phyloP scores from a whole-genome alignment of 2,797 vertebrate genomes.

The Gila robusta region DNA sequence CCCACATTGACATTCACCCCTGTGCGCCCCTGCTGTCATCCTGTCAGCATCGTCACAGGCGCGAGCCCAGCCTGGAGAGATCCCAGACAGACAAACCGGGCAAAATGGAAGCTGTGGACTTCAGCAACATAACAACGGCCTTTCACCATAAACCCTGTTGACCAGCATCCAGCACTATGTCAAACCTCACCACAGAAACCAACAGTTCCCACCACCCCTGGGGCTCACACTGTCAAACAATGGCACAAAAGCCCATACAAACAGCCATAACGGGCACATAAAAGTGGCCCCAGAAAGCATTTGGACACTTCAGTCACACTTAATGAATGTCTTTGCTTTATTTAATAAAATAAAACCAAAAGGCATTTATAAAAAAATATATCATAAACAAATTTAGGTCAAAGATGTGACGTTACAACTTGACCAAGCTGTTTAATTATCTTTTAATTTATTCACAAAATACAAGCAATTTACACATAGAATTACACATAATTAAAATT shows the following conservation, averaged over 20 bases:
- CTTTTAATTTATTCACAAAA: not conserved
- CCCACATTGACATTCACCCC: constrained; percentile 79
- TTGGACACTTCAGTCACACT: constrained; percentile 5
- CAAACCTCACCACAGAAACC: constrained; percentile 50
- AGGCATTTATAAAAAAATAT: not conserved
- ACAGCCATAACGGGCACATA: constrained; percentile 7
- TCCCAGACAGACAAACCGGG: constrained; percentile 80
- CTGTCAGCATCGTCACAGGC: constrained; percentile 80
- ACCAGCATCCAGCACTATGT: constrained; percentile 36
- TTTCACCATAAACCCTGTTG: constrained; percentile 58
- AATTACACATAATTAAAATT: not conserved
- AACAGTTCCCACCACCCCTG: constrained; percentile 44
- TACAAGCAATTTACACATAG: not conserved
- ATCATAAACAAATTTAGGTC: not conserved
- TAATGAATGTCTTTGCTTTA: not conserved
- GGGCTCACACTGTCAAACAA: constrained; percentile 50
- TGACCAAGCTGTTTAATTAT: not conserved
- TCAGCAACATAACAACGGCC: constrained; percentile 77
- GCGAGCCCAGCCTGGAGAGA: constrained; percentile 78
- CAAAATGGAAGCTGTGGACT: constrained; percentile 80
- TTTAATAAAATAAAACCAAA: not conserved
- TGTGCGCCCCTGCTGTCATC: constrained; percentile 78
- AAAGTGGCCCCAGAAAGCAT: not conserved
- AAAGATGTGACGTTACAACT: not conserved
- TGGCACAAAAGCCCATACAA: constrained; percentile 31